phyloP scores from a whole-genome alignment of 2,113 vertebrate species.

The Gadus chalcogrammus region DNA sequence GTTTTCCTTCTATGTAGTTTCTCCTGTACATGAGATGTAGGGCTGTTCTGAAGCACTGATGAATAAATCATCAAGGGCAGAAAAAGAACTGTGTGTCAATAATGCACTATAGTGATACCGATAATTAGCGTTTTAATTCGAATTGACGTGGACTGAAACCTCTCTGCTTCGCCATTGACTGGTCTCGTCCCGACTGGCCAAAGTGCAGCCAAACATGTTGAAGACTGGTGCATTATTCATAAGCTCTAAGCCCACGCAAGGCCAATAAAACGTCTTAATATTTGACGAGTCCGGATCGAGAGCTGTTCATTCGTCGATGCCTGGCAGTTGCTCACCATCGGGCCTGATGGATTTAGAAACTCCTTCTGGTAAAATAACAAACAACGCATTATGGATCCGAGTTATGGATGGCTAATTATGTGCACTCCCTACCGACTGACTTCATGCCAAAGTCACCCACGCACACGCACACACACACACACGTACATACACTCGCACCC shows the following conservation, averaged over 20 bases:
- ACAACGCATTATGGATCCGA: constrained; percentile 59
- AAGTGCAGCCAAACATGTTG: constrained; percentile 65
- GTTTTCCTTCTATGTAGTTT: constrained; percentile 24
- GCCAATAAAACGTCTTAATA: constrained; percentile 54
- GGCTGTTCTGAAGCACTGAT: neutral
- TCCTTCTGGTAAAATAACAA: constrained; percentile 49
- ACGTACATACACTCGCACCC: constrained; percentile 1
- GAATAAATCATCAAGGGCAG: neutral
- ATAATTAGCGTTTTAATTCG: neutral
- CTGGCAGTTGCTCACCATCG: constrained; percentile 37
- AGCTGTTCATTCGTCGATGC: constrained; percentile 34
- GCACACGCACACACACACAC: constrained; percentile 2
- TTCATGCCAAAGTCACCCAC: neutral
- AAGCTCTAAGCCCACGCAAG: constrained; percentile 50
- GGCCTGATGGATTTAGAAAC: constrained; percentile 39
- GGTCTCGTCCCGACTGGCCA: constrained; percentile 5
- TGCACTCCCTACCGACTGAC: neutral
- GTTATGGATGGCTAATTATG: constrained; percentile 50
- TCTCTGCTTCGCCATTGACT: neutral
- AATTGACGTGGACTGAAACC: neutral
- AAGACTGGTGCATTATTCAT: constrained; percentile 60
- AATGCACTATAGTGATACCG: neutral
- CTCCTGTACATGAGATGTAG: neutral
- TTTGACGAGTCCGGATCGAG: constrained; percentile 34
- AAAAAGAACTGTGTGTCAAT: neutral